phyloP scores from a whole-genome alignment of 2,888 invertebrate genomes.

The Anthoptus insignis region DNA sequence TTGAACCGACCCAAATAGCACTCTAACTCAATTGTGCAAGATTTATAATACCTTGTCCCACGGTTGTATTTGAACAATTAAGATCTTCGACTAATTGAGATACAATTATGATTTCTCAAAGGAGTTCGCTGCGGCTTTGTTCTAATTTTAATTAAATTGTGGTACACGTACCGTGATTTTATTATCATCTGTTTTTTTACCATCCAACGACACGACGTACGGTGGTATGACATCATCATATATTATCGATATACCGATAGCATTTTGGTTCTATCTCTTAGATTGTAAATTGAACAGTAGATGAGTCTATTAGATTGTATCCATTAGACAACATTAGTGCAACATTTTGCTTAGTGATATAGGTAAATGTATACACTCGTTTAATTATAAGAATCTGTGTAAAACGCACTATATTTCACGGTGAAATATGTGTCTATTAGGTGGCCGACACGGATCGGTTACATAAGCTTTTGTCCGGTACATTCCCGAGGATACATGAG shows the following conservation, averaged over 20 bases:
- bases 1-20: neutral
- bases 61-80: neutral
- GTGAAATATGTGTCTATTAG: neutral
- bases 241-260: too few species aligned
- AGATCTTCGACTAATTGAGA: slow-evolving; percentile 13
- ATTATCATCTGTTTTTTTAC: too few species aligned
- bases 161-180: too few species aligned
- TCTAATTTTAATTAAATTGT: neutral
- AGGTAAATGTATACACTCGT: neutral
- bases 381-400: too few species aligned
- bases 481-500: neutral
- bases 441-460: neutral
- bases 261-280: too few species aligned
- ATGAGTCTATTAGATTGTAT: too few species aligned
- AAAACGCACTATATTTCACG: too few species aligned
- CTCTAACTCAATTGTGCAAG: slow-evolving; percentile 4
- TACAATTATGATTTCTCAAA: neutral
- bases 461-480: slow-evolving; percentile 1
- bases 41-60: neutral
- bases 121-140: neutral
- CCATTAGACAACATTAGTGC: too few species aligned
- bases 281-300: too few species aligned
- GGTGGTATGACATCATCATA: too few species aligned
- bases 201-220: too few species aligned
- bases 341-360: neutral